A percentile compares a stretch with the other conserved stretches of the same genome.
Evolutionary conservation across 2,888 invertebrate species (phyloP).

Genomic region (Calliopum simillimum): DNA sequence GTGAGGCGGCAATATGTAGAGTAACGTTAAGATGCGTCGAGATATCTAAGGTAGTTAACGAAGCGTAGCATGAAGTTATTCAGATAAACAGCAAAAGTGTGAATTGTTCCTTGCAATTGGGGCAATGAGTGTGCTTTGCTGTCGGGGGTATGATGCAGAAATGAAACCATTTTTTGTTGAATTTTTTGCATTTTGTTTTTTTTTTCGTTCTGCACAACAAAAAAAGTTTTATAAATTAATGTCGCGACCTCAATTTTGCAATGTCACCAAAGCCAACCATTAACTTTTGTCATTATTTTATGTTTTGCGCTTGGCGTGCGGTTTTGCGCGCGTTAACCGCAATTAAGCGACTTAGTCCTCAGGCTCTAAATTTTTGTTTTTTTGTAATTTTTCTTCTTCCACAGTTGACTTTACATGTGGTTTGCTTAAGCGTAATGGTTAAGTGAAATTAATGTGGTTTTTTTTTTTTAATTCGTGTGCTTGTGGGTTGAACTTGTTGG

Average conservation of each 20-base stretch:
- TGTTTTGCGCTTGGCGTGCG: background rate
- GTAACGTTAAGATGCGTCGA: background rate
- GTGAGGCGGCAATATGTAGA: background rate
- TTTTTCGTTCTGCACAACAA: background rate
- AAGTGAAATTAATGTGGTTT: constrained; percentile 4
- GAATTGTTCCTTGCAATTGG: too few relatives aligned
- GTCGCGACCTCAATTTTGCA: background rate
- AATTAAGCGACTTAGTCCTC: constrained; percentile 3
- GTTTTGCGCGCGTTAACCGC: background rate
- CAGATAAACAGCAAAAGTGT: too few relatives aligned
- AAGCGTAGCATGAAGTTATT: constrained; percentile 6
- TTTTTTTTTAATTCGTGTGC: background rate
- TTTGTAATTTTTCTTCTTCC: background rate
- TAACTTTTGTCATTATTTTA: constrained; percentile 3
- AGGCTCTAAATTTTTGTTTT: constrained; percentile 2
- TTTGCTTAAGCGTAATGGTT: background rate
- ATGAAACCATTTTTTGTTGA: too few relatives aligned
- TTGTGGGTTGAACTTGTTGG: background rate
- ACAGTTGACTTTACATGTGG: constrained; percentile 3
- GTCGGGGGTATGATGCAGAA: too few relatives aligned
- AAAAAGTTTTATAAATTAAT: constrained; percentile 5
- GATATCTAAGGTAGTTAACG: background rate
- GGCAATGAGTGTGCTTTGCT: too few relatives aligned
- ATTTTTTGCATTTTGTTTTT: background rate
- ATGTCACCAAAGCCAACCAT: background rate